These are phyloP conservation scores for Prunella fulvescens DNA, from an alignment of 2,113 vertebrate genomes.

Conservation along the genomic window DNA sequence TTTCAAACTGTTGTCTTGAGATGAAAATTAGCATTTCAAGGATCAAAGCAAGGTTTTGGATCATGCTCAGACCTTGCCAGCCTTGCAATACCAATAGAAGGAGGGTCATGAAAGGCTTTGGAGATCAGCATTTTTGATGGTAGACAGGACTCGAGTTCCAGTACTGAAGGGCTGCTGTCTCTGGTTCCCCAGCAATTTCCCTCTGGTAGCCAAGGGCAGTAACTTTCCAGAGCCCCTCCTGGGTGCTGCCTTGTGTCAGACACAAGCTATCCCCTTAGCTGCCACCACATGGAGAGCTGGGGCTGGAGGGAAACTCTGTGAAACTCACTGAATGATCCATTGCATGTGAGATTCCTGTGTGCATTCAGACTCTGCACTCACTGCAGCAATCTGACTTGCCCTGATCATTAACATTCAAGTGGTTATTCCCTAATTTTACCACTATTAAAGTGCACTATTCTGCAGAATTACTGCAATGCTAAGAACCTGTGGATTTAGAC, in stretches of 20 bases:
- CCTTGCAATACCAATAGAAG: background rate
- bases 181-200: background rate
- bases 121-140: background rate
- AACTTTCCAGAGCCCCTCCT: background rate
- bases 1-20: background rate
- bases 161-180: background rate
- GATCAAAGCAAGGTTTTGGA: background rate
- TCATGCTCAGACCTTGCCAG: background rate
- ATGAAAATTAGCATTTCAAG: background rate
- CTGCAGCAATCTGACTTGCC: background rate
- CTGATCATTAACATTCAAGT: background rate
- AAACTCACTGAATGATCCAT: background rate
- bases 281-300: background rate
- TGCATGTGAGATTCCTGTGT: background rate
- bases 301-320: background rate
- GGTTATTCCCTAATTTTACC: background rate
- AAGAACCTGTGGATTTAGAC: background rate
- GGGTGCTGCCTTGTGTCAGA: background rate
- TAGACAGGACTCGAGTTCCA: background rate
- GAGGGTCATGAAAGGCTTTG: background rate
- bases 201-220: background rate
- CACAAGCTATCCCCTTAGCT: background rate
- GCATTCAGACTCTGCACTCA: background rate
- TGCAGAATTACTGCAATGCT: background rate
- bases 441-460: background rate